These are phyloP conservation scores for Eupithecia subumbrata DNA, from an alignment of 2,888 invertebrate genomes.

Conservation along the genomic window DNA sequence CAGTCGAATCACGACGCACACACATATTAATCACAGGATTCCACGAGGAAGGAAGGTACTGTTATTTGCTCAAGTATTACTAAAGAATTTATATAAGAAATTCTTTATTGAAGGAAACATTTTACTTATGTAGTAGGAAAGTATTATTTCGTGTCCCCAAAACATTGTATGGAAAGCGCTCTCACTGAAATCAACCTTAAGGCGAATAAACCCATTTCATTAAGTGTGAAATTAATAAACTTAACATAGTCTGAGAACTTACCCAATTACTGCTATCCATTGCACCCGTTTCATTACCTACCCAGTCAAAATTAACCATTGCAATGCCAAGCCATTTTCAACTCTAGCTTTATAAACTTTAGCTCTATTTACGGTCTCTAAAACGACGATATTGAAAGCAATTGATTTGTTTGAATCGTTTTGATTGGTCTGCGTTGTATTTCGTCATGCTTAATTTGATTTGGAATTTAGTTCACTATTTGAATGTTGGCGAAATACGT, in stretches of 20 bases:
- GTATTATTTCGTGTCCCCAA: not conserved
- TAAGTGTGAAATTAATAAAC: conserved; percentile 35
- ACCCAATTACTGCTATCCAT: conserved; percentile 34
- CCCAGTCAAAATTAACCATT: conserved; percentile 19
- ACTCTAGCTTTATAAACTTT: conserved; percentile 3
- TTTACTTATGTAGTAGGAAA: too few relatives aligned
- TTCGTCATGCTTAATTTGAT: not conserved
- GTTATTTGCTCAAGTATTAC: too few relatives aligned
- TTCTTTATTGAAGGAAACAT: too few relatives aligned
- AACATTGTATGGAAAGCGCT: not conserved
- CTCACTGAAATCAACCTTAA: conserved; percentile 2
- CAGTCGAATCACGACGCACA: too few relatives aligned
- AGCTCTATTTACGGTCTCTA: conserved; percentile 9
- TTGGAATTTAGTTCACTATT: not conserved
- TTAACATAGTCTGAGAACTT: conserved; percentile 29
- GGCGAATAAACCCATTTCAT: conserved; percentile 16
- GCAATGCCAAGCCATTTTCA: conserved; percentile 22
- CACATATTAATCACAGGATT: too few relatives aligned
- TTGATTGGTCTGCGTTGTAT: conserved; percentile 19
- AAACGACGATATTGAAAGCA: conserved; percentile 14
- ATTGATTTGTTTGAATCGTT: conserved; percentile 20
- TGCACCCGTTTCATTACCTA: conserved; percentile 35
- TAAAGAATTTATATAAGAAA: too few relatives aligned
- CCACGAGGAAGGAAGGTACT: too few relatives aligned
- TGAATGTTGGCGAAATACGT: not conserved